Conservation (phyloP, 2,888 invertebrate genomes). For the Chymomyza caudatula region DNA sequence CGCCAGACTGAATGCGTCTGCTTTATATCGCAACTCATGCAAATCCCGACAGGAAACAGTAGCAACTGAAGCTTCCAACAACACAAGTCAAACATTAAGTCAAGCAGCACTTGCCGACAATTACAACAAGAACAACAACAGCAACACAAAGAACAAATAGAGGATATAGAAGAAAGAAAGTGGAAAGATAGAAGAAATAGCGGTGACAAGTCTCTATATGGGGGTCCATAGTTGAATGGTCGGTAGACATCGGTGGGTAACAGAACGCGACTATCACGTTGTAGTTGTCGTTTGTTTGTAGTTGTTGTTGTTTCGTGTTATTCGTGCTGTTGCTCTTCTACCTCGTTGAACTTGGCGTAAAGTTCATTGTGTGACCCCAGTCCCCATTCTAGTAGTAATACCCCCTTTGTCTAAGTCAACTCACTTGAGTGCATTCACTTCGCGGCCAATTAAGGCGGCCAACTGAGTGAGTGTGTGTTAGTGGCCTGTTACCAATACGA, state of each 20-base stretch:
- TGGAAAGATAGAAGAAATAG: conserved; percentile 28
- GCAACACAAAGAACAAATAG: not conserved
- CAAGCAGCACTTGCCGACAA: conserved; percentile 20
- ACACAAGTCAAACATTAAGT: conserved; percentile 34
- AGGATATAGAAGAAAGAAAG: not conserved
- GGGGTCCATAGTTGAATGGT: conserved; percentile 49
- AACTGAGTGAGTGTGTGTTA: conserved; percentile 15
- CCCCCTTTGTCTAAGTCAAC: conserved; percentile 1
- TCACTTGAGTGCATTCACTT: conserved; percentile 32
- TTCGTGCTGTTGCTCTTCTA: conserved; percentile 13
- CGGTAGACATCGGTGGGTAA: conserved; percentile 5
- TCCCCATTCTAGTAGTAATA: not conserved
- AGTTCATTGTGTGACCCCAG: conserved; percentile 40
- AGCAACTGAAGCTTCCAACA: conserved; percentile 17
- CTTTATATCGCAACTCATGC: not conserved
- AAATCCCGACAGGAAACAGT: conserved; percentile 30
- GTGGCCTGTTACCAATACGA: not conserved
- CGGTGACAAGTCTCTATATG: conserved; percentile 41
- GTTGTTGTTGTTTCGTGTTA: conserved; percentile 12
- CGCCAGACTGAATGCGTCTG: conserved; percentile 4
- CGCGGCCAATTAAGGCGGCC: conserved; percentile 55
- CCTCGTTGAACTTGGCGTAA: conserved; percentile 51
- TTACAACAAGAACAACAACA: not conserved
- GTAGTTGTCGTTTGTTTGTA: conserved; percentile 16
- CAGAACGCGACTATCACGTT: not conserved